Base-by-base conservation (phyloP, 1,140 invertebrate species). In the Habropoda laboriosa region DNA sequence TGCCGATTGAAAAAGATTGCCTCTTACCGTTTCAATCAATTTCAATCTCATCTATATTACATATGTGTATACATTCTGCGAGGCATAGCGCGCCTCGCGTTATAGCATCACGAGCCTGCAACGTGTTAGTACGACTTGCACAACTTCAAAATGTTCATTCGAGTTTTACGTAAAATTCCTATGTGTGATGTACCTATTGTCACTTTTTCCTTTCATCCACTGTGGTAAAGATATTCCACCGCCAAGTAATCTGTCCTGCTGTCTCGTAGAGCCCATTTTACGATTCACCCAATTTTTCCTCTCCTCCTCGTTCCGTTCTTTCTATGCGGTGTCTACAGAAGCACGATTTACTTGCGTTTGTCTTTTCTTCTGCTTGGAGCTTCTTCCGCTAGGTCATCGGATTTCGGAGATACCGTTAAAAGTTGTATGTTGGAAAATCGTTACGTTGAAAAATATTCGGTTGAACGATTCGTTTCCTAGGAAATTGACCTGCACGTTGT, bases 131-230 rank as follows among this genome's bases (percentile, higher is more conserved):
- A 45, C 6, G 47, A 42, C 38, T 72, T 57, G 18, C 27, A 73
- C 30, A 35, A 58, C 7, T 47, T 61, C 1, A 49, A 61, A 27
- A 27, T 5, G 24, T 21, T n/a, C n/a, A n/a, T n/a, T n/a, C 6
- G 7, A 47, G 18, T 57, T 18, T 32, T n/a, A 24, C 40, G 2
- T 3, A 42, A 16, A 21, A 61, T 77, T 49, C 10, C 16, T 10
- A 24, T 13, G 30, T n/a, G 4, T 42, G 24, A 80, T 73, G 63
- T 82, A 93, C 93, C 92, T 92, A 38, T 87, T 91, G 58, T 91
- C 90, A 42, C 92, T 90, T 91, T 90, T 94, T 66, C 90, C 92
- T 90, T 94, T 94, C 93, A 95, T 95, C 94, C 94, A 95, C 81
- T 94, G 93, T 1, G 94, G 94, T 53, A 95, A 88, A 68, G 94